Base-by-base conservation (phyloP, 2,888 invertebrate genomes). In the Amorpha juglandis region DNA sequence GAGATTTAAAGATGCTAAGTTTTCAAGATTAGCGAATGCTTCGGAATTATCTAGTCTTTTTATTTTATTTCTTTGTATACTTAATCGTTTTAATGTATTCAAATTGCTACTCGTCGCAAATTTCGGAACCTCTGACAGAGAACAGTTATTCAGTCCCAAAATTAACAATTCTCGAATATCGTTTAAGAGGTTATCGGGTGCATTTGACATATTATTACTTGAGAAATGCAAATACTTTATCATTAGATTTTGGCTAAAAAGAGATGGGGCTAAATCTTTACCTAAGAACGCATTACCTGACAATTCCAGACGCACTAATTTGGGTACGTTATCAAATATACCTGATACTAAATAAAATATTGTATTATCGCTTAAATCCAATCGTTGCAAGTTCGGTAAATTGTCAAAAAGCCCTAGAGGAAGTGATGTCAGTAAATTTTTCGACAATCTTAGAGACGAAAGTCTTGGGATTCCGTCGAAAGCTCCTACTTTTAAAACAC, bases 51-150 rank as follows among this genome's bases (percentile, higher is more conserved):
- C 70, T 8, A 89, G 71, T 48, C 68, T 76, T 1, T 67, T 76
- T 69, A 92, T 88, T 72, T 80, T 76, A 72, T 92, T 92, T 0
- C 72, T 78, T 1, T 88, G 84, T 12, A 92, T 42, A 63, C 82
- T 77, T 0, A 91, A 70, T 47, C 81, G 78, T 68, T 82, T 86
- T 72, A 91, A 74, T 3, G 87, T 83, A 58, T 75, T 83, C 63
- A 91, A 75, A 73, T 89, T 89, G 4, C 72, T 50, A 50, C 70
- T 77, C 0, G 71, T 80, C 11, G 79, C 82, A 70, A 91, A 92
- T 1, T 53, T 45, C 0, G 92, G 91, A 7, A 92, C 78, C 67
- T 83, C 76, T 7, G 71, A 78, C n/a, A 90, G 70, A 0, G 74
- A 77, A 69, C 88, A 88, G 63, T 76, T 74, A 35, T 84, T 82